phyloP scores from a whole-genome alignment of 2,888 invertebrate genomes.

The Drosophila lacicola region DNA sequence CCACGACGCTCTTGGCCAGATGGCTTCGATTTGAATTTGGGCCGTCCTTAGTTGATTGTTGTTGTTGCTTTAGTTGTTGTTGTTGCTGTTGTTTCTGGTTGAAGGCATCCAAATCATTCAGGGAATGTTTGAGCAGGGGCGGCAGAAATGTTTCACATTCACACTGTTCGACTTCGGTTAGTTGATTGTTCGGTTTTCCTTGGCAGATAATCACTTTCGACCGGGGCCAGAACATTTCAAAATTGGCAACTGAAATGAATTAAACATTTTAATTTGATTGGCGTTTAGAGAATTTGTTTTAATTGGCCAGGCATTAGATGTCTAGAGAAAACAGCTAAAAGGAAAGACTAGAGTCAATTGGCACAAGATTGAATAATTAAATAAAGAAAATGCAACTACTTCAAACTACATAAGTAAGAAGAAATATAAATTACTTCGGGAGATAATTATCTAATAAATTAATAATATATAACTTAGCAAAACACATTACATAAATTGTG shows the following conservation, averaged over 20 bases:
- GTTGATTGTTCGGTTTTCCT: conserved; percentile 17
- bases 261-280: not conserved
- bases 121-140: conserved; percentile 58
- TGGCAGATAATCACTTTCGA: conserved; percentile 51
- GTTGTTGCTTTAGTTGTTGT: conserved; percentile 5
- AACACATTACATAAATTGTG: no score
- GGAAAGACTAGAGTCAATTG: no score
- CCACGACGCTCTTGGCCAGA: conserved; percentile 76
- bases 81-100: conserved; percentile 32
- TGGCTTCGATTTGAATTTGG: conserved; percentile 78
- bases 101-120: conserved; percentile 74
- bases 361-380: no score
- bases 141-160: conserved; percentile 56
- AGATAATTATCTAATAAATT: no score
- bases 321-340: not conserved
- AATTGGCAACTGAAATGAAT: conserved; percentile 48
- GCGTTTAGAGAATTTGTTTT: not conserved
- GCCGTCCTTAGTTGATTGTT: conserved; percentile 46
- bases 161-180: conserved; percentile 41
- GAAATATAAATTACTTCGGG: no score
- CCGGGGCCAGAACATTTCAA: conserved; percentile 34
- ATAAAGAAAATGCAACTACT: no score
- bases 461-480: no score
- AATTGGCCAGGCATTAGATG: not conserved
- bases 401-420: no score